A percentile compares a stretch with the other conserved stretches of the same genome.
These are phyloP conservation scores for Belgica antarctica DNA, from an alignment of 2,888 invertebrate genomes.

Conservation along the genomic window DNA sequence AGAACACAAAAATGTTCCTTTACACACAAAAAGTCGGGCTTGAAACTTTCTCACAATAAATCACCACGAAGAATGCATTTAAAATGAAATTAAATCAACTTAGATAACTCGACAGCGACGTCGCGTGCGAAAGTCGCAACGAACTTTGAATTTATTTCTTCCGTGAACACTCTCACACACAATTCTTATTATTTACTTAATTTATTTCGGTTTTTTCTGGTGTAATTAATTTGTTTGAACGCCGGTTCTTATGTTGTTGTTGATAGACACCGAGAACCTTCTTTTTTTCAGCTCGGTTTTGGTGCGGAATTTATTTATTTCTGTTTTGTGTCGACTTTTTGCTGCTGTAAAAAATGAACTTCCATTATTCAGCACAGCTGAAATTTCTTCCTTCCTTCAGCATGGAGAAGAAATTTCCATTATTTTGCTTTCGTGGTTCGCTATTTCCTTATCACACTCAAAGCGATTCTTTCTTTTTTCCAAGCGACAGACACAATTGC, in stretches of 20 bases:
- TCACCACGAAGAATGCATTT: slow-evolving; percentile 34
- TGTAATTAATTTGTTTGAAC: slow-evolving; percentile 42
- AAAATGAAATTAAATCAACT: slow-evolving; percentile 42
- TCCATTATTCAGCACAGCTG: slow-evolving; percentile 34
- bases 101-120: slow-evolving; percentile 20
- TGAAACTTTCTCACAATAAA: slow-evolving; percentile 30
- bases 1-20: slow-evolving; percentile 4
- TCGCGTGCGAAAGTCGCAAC: not conserved
- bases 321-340: slow-evolving; percentile 34
- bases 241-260: slow-evolving; percentile 7
- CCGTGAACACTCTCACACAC: slow-evolving; percentile 24
- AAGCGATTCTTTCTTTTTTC: not conserved
- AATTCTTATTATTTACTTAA: slow-evolving; percentile 34
- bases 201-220: slow-evolving; percentile 23
- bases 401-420: slow-evolving; percentile 3
- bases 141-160: slow-evolving; percentile 19
- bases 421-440: not conserved
- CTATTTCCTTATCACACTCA: slow-evolving; percentile 30
- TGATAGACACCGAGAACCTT: not conserved
- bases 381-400: slow-evolving; percentile 27
- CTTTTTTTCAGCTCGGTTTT: slow-evolving; percentile 1
- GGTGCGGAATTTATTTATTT: slow-evolving; percentile 38
- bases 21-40: not conserved
- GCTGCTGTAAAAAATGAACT: slow-evolving; percentile 40
- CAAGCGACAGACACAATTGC: not conserved